Conservation (phyloP, 2,888 invertebrate genomes). For the Platycnemis pennipes region DNA sequence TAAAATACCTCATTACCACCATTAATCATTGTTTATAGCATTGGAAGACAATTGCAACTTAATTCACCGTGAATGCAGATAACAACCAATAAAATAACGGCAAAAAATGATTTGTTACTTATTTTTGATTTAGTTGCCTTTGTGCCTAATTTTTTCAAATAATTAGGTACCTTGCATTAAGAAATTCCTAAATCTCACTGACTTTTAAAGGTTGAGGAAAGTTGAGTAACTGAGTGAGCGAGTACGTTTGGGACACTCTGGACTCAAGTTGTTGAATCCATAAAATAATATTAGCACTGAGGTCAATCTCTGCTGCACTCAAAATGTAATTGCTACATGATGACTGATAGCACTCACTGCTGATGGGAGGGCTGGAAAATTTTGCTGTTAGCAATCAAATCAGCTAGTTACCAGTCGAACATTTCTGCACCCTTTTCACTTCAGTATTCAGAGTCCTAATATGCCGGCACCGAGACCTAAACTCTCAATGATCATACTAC, state of each 20-base stretch:
- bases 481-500: not conserved
- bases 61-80: conserved; percentile 12
- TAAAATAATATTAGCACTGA: not conserved
- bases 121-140: not conserved
- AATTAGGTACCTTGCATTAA: not conserved
- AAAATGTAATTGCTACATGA: not conserved
- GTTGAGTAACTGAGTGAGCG: not conserved
- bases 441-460: not conserved
- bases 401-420: not conserved
- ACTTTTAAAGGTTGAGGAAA: not conserved
- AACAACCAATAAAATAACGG: conserved; percentile 5
- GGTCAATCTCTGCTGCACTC: not conserved
- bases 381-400: not conserved
- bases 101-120: not conserved
- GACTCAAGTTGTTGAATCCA: not conserved
- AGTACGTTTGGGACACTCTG: not conserved
- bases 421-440: not conserved
- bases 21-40: conserved; percentile 25
- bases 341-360: not conserved
- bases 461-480: not conserved
- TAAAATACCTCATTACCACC: conserved; percentile 31
- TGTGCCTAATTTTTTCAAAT: not conserved
- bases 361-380: not conserved
- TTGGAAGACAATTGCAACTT: conserved; percentile 64
- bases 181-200: not conserved